Conservation (phyloP, 2,888 invertebrate species). For the Sussaba pulchella region DNA sequence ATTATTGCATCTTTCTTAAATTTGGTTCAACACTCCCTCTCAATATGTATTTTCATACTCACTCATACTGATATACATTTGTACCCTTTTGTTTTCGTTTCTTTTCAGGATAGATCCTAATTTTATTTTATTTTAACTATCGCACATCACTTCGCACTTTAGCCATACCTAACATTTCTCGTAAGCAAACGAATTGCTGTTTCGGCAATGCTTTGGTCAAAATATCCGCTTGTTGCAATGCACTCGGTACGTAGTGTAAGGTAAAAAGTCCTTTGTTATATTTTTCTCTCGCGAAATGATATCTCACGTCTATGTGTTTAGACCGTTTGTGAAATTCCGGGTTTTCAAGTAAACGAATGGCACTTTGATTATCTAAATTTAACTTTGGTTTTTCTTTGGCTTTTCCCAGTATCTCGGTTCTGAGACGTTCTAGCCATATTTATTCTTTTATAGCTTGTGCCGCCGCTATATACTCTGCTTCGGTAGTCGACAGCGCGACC, state of each 20-base stretch:
- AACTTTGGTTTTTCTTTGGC: constrained; percentile 32
- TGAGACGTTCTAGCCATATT: constrained; percentile 50
- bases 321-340: constrained; percentile 57
- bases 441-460: constrained; percentile 65
- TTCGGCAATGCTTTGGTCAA: constrained; percentile 49
- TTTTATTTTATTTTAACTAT: constrained; percentile 3
- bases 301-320: constrained; percentile 61
- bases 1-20: too few species aligned
- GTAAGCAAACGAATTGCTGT: constrained; percentile 36
- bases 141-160: neutral
- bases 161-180: constrained; percentile 15
- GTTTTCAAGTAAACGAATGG: constrained; percentile 61
- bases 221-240: constrained; percentile 54
- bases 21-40: too few species aligned
- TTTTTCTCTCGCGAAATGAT: constrained; percentile 61
- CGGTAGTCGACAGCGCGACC: too few species aligned
- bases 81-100: too few species aligned
- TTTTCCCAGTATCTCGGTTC: constrained; percentile 41
- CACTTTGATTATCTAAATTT: constrained; percentile 66
- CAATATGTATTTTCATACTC: too few species aligned
- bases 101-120: too few species aligned
- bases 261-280: constrained; percentile 37
- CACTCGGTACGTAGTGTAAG: constrained; percentile 31
- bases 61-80: too few species aligned
- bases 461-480: too few species aligned